Evolutionary conservation across 2,797 vertebrate genomes (phyloP), one percentile per base, ranked within the genome.

Genomic region (Fundulus diaphanus): DNA sequence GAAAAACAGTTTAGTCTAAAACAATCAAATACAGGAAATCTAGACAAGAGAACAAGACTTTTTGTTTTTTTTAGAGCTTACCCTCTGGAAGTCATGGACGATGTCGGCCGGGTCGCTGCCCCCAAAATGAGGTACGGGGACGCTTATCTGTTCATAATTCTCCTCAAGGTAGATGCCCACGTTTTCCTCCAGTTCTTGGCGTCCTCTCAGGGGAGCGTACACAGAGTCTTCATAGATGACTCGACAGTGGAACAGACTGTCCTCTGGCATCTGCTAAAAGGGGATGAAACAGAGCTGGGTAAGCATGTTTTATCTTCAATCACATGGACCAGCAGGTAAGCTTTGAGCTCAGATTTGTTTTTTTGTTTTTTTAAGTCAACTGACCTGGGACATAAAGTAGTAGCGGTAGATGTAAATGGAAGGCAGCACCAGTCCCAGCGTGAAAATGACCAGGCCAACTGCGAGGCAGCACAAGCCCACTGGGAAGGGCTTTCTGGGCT

Each of bases 81-180:
- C 98, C 92, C 95, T 89, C 85, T 97, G 96, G 89, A 99, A 99
- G 81, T 99, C 98, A 0, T 99, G 98, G 89, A 99, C 96, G 88
- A 99, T 99, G 77, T 98, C 97, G 0, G 97, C 97, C 0, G 98
- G 96, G 85, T 99, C 97, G 0, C 96, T 96, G 3, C 96, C 96
- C 9, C 96, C 96, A 51, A 98, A 97, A 88, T 95, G 95, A 1
- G 97, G 97, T 83, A 97, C 95, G 0, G 97, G 97, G 56, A 99
- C 95, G 0, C 95, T 98, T 93, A 99, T 98, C 79, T 96, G 96
- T 74, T 99, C 97, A 0, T 98, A 97, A 93, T 98, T 97, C 65
- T 99, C 97, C 0, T 97, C 96, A 18, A 98, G 84, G 89, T 95
- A 97, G 84, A 99, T 97, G 86, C 96, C 96, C 1, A 99, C 97